Conservation (phyloP, 1,140 invertebrate species). For the Drosophila setifemur region DNA sequence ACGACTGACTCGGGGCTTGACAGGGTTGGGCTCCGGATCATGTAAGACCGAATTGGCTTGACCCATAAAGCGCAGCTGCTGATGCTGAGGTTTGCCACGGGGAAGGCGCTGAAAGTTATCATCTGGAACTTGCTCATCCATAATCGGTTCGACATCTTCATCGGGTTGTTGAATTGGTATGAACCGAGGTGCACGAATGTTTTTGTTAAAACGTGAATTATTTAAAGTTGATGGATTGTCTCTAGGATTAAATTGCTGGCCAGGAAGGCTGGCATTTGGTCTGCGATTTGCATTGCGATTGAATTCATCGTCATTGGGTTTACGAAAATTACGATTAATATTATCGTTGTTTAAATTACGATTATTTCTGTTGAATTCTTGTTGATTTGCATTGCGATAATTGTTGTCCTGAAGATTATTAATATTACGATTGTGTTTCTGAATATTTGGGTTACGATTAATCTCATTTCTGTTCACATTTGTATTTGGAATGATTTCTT, state of each 20-base stretch:
- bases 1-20: not conserved
- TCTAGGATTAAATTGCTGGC: not conserved
- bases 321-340: not conserved
- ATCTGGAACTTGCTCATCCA: not conserved
- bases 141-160: not conserved
- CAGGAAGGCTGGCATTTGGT: not conserved
- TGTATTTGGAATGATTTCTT: no score
- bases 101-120: no score
- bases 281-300: not conserved
- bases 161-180: not conserved
- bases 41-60: not conserved
- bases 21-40: not conserved
- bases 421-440: no score
- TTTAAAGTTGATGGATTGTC: not conserved
- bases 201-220: not conserved
- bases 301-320: not conserved
- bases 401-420: no score
- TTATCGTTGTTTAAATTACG: not conserved
- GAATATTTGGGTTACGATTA: no score
- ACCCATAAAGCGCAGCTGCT: not conserved
- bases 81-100: not conserved
- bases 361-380: not conserved
- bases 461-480: not conserved
- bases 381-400: no score
- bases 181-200: not conserved